Conservation (phyloP, 2,888 invertebrate genomes). For the Drosophila buzzatii region DNA sequence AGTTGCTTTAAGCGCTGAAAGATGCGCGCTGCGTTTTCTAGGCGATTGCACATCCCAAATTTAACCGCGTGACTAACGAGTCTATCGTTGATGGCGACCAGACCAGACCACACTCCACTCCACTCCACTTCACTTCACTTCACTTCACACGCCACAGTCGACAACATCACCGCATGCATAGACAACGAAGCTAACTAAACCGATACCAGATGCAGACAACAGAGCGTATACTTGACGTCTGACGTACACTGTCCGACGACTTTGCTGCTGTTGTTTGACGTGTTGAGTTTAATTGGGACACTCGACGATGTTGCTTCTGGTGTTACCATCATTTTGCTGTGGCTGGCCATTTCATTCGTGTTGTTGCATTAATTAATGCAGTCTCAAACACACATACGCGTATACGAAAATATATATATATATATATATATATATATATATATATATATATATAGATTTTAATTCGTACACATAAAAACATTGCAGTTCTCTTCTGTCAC, state of each 20-base stretch:
- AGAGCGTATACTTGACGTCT: constrained; percentile 74
- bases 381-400: constrained; percentile 38
- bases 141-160: constrained; percentile 25
- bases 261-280: constrained; percentile 71
- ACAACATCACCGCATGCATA: constrained; percentile 40
- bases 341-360: constrained; percentile 38
- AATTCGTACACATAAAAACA: constrained; percentile 31
- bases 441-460: not conserved
- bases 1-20: constrained; percentile 63
- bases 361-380: constrained; percentile 75
- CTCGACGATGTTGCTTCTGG: constrained; percentile 71
- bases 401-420: no score
- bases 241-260: constrained; percentile 26
- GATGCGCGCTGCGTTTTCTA: constrained; percentile 39
- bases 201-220: constrained; percentile 46
- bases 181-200: constrained; percentile 53
- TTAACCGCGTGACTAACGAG: constrained; percentile 76
- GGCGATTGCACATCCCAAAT: constrained; percentile 61
- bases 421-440: constrained; percentile 9
- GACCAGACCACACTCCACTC: not conserved
- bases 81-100: constrained; percentile 68
- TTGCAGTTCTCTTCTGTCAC: not conserved
- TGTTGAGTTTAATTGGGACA: constrained; percentile 80
- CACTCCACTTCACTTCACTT: not conserved
- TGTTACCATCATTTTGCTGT: constrained; percentile 60